phyloP scores from a whole-genome alignment of 2,888 invertebrate species.

The Marronus borbonicus region DNA sequence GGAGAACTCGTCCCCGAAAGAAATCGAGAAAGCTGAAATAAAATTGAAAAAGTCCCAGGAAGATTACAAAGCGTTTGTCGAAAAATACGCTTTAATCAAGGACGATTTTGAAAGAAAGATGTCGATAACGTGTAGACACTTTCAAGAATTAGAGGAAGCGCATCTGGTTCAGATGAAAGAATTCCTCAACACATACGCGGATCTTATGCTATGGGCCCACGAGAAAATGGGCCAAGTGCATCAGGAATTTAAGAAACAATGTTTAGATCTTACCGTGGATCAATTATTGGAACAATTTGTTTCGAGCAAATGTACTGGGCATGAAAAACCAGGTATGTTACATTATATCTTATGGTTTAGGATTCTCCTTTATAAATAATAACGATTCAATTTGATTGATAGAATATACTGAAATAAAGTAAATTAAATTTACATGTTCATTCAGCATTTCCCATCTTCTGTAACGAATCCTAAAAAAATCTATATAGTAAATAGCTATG shows the following conservation, averaged over 20 bases:
- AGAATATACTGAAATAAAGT: too few relatives aligned
- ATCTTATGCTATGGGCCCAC: conserved; percentile 90
- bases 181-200: conserved; percentile 91
- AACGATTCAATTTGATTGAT: too few relatives aligned
- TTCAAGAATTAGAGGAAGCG: conserved; percentile 95
- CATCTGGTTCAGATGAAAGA: conserved; percentile 96
- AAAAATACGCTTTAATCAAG: conserved; percentile 92
- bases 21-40: conserved; percentile 93
- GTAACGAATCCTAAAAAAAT: too few relatives aligned
- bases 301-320: conserved; percentile 92
- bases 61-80: conserved; percentile 92
- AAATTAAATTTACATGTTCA: too few relatives aligned
- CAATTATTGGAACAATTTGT: conserved; percentile 94
- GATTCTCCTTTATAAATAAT: background rate
- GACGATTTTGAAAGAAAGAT: conserved; percentile 97
- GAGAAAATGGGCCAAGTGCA: conserved; percentile 95
- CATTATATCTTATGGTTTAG: too few relatives aligned
- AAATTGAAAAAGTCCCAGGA: conserved; percentile 96
- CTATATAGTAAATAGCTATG: too few relatives aligned
- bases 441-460: too few relatives aligned
- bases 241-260: conserved; percentile 92
- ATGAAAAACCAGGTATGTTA: conserved; percentile 88
- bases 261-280: conserved; percentile 92
- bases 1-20: conserved; percentile 92
- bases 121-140: conserved; percentile 93